These are phyloP conservation scores for Zophobas atratus DNA, from an alignment of 1,140 invertebrate genomes.

Conservation along the genomic window DNA sequence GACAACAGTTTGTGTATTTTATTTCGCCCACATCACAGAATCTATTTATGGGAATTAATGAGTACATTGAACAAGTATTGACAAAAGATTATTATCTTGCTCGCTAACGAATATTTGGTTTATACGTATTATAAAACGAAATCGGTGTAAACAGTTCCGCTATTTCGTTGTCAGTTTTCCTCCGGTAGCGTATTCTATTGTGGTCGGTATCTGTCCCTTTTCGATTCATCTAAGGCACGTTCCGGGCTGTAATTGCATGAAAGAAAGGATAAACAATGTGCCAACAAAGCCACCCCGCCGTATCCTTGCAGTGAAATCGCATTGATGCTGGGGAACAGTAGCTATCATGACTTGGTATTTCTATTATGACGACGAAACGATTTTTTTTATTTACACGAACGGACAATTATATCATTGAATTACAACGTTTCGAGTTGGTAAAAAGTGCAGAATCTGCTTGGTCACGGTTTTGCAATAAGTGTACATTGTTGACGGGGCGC, in stretches of 20 bases:
- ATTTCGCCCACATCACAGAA: too few relatives aligned
- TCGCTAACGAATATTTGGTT: too few relatives aligned
- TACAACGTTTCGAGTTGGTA: constrained; percentile 63
- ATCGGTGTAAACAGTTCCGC: not conserved
- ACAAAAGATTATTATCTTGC: too few relatives aligned
- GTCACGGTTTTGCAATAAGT: constrained; percentile 65
- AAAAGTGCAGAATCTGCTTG: constrained; percentile 61
- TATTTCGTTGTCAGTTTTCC: not conserved
- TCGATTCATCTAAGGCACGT: constrained; percentile 46
- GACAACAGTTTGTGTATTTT: too few relatives aligned
- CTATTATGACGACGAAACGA: constrained; percentile 56
- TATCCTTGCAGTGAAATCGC: constrained; percentile 48
- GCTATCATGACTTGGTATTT: constrained; percentile 62
- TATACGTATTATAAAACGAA: not conserved
- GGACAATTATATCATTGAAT: constrained; percentile 66
- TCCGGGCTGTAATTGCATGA: constrained; percentile 47
- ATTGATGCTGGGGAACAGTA: constrained; percentile 53
- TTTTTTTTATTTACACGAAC: constrained; percentile 64
- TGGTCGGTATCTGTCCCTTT: constrained; percentile 28
- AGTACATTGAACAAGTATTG: too few relatives aligned
- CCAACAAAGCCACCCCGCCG: constrained; percentile 46
- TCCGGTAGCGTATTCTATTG: not conserved
- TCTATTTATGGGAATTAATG: too few relatives aligned
- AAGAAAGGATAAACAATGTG: constrained; percentile 51
- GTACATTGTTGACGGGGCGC: constrained; percentile 59